Conservation (phyloP, 1,140 invertebrate species). For the Aplysia californica region DNA sequence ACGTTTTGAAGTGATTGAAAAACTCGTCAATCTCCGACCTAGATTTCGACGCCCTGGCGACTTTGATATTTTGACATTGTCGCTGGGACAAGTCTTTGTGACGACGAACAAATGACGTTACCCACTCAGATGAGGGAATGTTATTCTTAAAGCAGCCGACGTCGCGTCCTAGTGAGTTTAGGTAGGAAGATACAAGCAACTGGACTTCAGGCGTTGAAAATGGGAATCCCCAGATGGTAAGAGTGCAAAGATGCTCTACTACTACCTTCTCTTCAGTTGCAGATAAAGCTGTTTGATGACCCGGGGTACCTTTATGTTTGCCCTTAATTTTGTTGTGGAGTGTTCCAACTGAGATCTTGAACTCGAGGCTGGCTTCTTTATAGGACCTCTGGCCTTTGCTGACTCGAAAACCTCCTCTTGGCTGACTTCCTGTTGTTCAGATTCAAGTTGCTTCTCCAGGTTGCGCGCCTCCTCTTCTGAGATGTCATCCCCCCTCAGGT, state of each 20-base stretch:
- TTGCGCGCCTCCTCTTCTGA: too few relatives aligned
- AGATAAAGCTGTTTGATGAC: conserved; percentile 3
- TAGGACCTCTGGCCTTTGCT: too few relatives aligned
- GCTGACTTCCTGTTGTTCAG: too few relatives aligned
- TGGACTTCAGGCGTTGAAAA: conserved; percentile 1
- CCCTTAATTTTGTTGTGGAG: background rate
- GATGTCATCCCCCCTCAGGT: too few relatives aligned
- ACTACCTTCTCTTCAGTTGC: background rate
- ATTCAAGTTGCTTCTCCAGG: too few relatives aligned
- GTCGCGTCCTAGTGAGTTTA: background rate
- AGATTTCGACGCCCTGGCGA: background rate
- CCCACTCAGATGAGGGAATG: conserved; percentile 6
- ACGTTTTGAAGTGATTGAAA: conserved; percentile 47
- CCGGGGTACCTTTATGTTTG: background rate
- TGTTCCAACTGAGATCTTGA: background rate
- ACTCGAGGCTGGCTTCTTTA: background rate
- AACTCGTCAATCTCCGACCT: conserved; percentile 21
- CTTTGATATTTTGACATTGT: background rate
- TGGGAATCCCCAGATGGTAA: conserved; percentile 7
- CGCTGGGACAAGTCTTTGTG: background rate
- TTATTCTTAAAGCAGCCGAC: conserved; percentile 1
- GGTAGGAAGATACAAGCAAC: conserved; percentile 5
- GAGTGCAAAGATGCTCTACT: background rate
- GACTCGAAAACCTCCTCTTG: too few relatives aligned
- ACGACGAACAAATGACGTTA: background rate